These are phyloP conservation scores for Campoletis sonorensis DNA, from an alignment of 1,140 invertebrate genomes.

Conservation along the genomic window DNA sequence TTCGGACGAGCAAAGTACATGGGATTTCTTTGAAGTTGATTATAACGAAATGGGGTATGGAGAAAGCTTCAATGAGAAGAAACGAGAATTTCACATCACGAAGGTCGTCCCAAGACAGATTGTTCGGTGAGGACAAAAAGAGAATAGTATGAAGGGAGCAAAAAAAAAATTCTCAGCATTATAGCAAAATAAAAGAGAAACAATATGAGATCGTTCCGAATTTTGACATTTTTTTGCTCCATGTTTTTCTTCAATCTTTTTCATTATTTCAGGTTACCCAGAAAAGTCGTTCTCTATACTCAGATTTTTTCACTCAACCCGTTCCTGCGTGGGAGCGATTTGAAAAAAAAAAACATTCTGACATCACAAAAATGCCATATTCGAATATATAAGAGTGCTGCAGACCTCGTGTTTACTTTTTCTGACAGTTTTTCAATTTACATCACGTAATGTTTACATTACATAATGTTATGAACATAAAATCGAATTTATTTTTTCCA, in stretches of 20 bases:
- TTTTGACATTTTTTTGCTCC: not conserved
- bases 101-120: not conserved
- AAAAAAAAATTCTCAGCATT: not conserved
- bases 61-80: not conserved
- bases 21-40: not conserved
- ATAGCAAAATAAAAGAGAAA: not conserved
- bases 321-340: too few species aligned
- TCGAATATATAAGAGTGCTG: too few species aligned
- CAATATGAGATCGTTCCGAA: not conserved
- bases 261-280: too few species aligned
- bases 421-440: too few species aligned
- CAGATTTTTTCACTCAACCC: too few species aligned
- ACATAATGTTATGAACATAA: too few species aligned
- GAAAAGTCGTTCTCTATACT: too few species aligned
- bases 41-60: not conserved
- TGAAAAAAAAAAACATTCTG: too few species aligned
- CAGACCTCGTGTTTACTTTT: too few species aligned
- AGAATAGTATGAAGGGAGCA: not conserved
- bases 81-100: not conserved
- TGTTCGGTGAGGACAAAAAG: not conserved
- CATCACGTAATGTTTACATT: too few species aligned
- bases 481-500: too few species aligned
- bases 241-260: not conserved
- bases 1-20: not conserved
- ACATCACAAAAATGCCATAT: too few species aligned